Evolutionary conservation across 2,888 invertebrate genomes (phyloP).

Genomic region (Brachyptera risi): DNA sequence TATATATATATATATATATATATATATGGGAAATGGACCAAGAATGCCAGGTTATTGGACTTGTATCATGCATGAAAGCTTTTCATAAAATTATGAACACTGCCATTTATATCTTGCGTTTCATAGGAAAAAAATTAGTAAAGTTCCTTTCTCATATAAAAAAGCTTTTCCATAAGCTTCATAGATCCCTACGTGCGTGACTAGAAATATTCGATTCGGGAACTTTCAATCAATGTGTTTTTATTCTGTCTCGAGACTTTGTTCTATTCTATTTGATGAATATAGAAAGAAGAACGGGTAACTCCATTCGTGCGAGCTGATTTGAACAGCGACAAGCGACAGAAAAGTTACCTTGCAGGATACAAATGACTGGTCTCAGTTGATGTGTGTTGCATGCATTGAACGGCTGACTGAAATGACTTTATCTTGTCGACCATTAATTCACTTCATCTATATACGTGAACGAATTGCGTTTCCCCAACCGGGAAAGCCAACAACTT

Average conservation of each 20-base stretch:
- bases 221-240: not conserved
- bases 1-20: no score
- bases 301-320: constrained; percentile 14
- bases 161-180: not conserved
- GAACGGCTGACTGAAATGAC: not conserved
- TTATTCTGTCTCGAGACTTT: not conserved
- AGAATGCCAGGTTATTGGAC: no score
- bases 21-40: no score
- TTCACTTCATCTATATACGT: no score
- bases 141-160: not conserved
- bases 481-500: constrained; percentile 5
- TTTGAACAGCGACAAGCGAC: constrained; percentile 1
- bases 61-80: not conserved
- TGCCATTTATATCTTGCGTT: constrained; percentile 7
- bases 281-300: not conserved
- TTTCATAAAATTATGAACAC: not conserved
- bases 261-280: constrained; percentile 12
- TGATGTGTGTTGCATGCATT: not conserved
- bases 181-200: not conserved
- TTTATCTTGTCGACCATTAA: not conserved
- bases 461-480: not conserved
- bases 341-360: not conserved
- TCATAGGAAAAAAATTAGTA: constrained; percentile 1
- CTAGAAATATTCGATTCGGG: constrained; percentile 5
- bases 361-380: not conserved